Evolutionary conservation across 2,797 vertebrate genomes (phyloP).

Genomic region (Agapornis canus): DNA sequence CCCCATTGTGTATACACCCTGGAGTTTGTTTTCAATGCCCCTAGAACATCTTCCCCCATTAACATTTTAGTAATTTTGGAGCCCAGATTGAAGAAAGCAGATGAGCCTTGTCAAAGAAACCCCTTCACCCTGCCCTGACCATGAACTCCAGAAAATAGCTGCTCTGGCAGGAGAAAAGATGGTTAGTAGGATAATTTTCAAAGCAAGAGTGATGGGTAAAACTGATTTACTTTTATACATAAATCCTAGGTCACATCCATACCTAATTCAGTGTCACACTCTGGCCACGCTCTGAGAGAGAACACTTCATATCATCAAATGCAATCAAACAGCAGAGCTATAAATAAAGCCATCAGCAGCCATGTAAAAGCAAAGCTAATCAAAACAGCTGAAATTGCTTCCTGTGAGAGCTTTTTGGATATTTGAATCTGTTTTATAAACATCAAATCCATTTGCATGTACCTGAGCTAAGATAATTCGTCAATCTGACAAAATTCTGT

Average conservation of each 20-base stretch:
- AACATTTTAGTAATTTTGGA: neutral
- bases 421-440: constrained; percentile 12
- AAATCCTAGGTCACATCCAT: neutral
- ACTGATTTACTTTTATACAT: neutral
- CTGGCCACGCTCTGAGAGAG: neutral
- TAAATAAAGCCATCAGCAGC: constrained; percentile 3
- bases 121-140: neutral
- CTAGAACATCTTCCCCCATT: neutral
- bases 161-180: neutral
- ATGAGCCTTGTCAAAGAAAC: neutral
- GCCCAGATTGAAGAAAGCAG: neutral
- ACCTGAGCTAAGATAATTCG: neutral
- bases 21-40: neutral
- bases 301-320: neutral
- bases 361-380: constrained; percentile 25
- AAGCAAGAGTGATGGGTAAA: neutral
- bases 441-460: neutral
- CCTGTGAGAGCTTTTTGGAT: neutral
- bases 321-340: neutral
- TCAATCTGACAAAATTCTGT: neutral
- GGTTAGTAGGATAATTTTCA: neutral
- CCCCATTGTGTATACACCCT: neutral
- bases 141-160: neutral
- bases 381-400: neutral
- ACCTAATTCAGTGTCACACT: neutral